phyloP scores from a whole-genome alignment of 2,797 vertebrate species.

The Manis crassicaudata region DNA sequence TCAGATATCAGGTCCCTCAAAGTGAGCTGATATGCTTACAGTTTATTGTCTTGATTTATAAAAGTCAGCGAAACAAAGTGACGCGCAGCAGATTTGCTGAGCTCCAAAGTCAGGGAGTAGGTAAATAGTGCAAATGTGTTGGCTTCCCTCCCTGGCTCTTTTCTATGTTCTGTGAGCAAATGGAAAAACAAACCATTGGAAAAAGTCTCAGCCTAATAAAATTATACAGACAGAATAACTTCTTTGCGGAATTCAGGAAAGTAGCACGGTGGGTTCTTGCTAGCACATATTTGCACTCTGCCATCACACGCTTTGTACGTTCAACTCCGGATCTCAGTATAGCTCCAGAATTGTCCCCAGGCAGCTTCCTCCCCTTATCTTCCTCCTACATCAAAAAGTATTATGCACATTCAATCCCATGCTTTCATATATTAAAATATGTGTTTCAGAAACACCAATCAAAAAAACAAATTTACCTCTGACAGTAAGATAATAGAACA shows the following conservation, averaged over 20 bases:
- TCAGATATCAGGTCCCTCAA: slow-evolving; percentile 73
- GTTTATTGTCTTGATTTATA: slow-evolving; percentile 60
- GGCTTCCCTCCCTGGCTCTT: slow-evolving; percentile 38
- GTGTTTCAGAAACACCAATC: not conserved
- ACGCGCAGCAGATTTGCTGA: slow-evolving; percentile 17
- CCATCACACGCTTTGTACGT: slow-evolving; percentile 54
- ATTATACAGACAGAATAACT: slow-evolving; percentile 50
- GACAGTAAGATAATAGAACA: not conserved
- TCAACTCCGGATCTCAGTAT: slow-evolving; percentile 56
- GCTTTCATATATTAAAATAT: slow-evolving; percentile 24
- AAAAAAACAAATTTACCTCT: not conserved
- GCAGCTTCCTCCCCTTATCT: not conserved
- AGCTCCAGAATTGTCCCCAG: slow-evolving; percentile 6
- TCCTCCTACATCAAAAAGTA: slow-evolving; percentile 44
- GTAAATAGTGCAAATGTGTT: slow-evolving; percentile 42
- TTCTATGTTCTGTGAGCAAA: slow-evolving; percentile 68
- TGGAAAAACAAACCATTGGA: slow-evolving; percentile 56
- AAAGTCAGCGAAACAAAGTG: slow-evolving; percentile 67
- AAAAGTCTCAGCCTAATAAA: slow-evolving; percentile 62
- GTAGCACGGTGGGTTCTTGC: not conserved
- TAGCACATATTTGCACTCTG: slow-evolving; percentile 51
- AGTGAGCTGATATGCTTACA: slow-evolving; percentile 68
- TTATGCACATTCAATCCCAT: slow-evolving; percentile 41
- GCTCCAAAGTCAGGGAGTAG: slow-evolving; percentile 65
- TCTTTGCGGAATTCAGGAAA: slow-evolving; percentile 72